Percentiles rank a stretch among this genome's conserved stretches.
phyloP scores from a whole-genome alignment of 35 echinoderm and acorn worm species.

The Chiridota heheva region DNA sequence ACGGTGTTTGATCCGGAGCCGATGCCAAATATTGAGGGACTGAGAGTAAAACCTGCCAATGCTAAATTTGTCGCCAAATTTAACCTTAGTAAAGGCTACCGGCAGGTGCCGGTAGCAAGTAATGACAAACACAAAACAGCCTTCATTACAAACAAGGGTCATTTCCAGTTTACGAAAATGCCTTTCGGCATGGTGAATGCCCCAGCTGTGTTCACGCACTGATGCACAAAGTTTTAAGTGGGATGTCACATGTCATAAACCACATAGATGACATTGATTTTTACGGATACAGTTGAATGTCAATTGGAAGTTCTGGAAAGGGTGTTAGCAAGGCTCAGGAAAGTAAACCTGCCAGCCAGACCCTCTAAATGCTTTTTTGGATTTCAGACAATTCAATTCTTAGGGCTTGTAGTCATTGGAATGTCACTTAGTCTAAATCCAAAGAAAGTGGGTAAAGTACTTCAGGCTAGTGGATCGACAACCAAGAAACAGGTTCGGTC shows the following conservation, averaged over 20 bases:
- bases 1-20: conserved; percentile 68
- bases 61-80: conserved; percentile 54
- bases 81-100: conserved; percentile 56
- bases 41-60: conserved; percentile 44
- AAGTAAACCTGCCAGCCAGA: conserved; percentile 42
- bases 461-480: background rate
- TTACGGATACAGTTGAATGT: conserved; percentile 11
- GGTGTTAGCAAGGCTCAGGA: conserved; percentile 8
- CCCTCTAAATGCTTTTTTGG: conserved; percentile 49
- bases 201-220: conserved; percentile 47
- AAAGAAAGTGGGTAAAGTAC: conserved; percentile 29
- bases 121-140: conserved; percentile 12
- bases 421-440: background rate
- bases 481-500: conserved; percentile 45
- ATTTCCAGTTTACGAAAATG: conserved; percentile 56
- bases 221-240: conserved; percentile 39
- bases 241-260: conserved; percentile 39
- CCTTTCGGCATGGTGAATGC: conserved; percentile 59
- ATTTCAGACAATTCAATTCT: conserved; percentile 16
- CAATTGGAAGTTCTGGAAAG: conserved; percentile 20
- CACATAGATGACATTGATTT: conserved; percentile 42
- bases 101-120: conserved; percentile 51
- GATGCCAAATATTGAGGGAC: conserved; percentile 49
- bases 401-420: conserved; percentile 42
- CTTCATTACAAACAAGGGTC: conserved; percentile 38